These are phyloP conservation scores for Triplophysa rosa DNA, from an alignment of 2,113 vertebrate genomes.

Conservation along the genomic window DNA sequence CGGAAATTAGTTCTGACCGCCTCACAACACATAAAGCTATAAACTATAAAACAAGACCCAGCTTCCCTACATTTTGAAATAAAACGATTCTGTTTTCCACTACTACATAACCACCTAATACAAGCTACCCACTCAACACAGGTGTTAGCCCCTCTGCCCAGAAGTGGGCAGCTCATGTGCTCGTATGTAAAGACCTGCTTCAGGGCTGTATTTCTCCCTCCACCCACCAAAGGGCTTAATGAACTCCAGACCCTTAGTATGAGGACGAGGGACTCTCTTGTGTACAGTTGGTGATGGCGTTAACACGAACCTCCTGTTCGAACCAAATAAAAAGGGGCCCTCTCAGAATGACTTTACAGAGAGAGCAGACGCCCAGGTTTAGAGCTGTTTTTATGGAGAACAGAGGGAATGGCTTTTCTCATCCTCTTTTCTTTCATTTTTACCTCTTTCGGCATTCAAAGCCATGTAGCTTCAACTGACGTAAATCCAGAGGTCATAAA, in stretches of 20 bases:
- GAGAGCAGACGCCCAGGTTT: slow-evolving; percentile 40
- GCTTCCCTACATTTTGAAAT: slow-evolving; percentile 7
- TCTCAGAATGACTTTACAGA: slow-evolving; percentile 45
- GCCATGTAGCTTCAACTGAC: slow-evolving; percentile 4
- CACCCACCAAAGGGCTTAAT: slow-evolving; percentile 50
- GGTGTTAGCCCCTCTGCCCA: slow-evolving; percentile 24
- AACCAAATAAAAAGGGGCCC: slow-evolving; percentile 61
- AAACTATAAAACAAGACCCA: neutral
- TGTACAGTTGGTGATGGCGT: slow-evolving; percentile 52
- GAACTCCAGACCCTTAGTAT: slow-evolving; percentile 54
- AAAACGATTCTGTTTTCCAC: slow-evolving; percentile 16
- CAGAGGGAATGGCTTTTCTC: slow-evolving; percentile 10
- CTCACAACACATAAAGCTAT: slow-evolving; percentile 1
- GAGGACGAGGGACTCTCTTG: slow-evolving; percentile 48
- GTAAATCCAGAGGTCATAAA: neutral
- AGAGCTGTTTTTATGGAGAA: slow-evolving; percentile 30
- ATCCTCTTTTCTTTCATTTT: slow-evolving; percentile 41
- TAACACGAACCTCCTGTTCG: slow-evolving; percentile 62
- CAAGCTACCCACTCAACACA: slow-evolving; percentile 16
- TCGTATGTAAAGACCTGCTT: slow-evolving; percentile 7
- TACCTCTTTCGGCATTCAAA: slow-evolving; percentile 16
- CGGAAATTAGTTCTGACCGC: slow-evolving; percentile 4
- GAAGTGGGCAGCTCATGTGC: neutral
- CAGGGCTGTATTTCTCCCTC: neutral
- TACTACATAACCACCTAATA: neutral